Base-by-base conservation (phyloP, 1,140 invertebrate genomes). In the Lucilia cuprina region DNA sequence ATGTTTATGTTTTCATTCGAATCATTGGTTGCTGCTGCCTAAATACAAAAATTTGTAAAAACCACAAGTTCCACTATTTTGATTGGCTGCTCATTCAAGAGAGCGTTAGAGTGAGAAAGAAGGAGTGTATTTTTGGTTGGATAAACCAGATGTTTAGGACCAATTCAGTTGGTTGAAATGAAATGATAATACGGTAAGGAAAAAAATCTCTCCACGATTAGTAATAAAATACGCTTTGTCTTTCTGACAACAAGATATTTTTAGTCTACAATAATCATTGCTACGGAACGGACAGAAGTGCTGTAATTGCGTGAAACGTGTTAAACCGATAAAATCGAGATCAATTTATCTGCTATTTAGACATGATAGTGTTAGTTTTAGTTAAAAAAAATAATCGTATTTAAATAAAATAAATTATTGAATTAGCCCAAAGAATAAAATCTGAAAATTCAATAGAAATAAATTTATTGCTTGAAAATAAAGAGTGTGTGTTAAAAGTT, bases 201-300 rank as follows among this genome's bases (percentile, higher is more conserved):
- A 70, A 3, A 21, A 70, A 55, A 70, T n/a, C 65, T 70, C 65
- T 70, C 65, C 65, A 21, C 65, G 41, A 41, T 60, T 60, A 41
- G 41, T 60, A 60, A 70, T 70, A 21, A 70, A 21, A 70, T 70
- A 21, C 65, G 25, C 65, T 70, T 19, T 70, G 65, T 70, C 50
- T 70, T 19, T 65, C 17, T 74, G 19, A 70, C n/a, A 34, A 82
- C 55, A 77, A 47, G 77, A 74, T 34, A 70, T 34, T 84, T 82
- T 84, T 84, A 84, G 83, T 84, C 83, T 82, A 82, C 77, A 82
- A 84, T 82, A 84, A 84, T 50, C 83, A 49, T 80, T 80, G 41
- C 77, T 49, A 19, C 19, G 4, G 21, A 80, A 50, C 77, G 77
- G 77, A 80, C 77, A 41, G 50, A 19, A 49, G 21, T 50, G 21